A percentile compares a stretch with the other conserved stretches of the same genome.
Evolutionary conservation across 2,888 invertebrate genomes (phyloP).

Genomic region (Latheticus oryzae): DNA sequence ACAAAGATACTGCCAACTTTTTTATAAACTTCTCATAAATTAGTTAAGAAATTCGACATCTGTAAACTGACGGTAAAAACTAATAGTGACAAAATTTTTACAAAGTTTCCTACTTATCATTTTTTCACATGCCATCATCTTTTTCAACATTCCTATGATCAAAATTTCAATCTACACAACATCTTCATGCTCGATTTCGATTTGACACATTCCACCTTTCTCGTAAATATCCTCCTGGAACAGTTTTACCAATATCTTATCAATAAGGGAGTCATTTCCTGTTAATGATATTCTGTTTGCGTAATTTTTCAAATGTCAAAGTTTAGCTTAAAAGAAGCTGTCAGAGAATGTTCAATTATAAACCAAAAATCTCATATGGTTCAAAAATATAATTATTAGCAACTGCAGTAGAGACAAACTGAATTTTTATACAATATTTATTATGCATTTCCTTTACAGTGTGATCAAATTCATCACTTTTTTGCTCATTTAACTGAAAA

Average conservation of each 20-base stretch:
- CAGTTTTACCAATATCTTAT: slow-evolving; percentile 10
- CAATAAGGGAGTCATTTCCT: slow-evolving; percentile 29
- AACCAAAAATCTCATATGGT: no score
- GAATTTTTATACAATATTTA: no score
- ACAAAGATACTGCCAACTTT: slow-evolving; percentile 15
- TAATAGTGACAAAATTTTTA: no score
- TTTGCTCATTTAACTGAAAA: no score
- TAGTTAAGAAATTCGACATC: slow-evolving; percentile 13
- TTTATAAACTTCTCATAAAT: slow-evolving; percentile 6
- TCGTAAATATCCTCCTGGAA: slow-evolving; percentile 1
- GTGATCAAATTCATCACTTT: no score
- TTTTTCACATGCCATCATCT: slow-evolving; percentile 22
- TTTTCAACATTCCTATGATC: no score
- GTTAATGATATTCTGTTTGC: slow-evolving; percentile 11
- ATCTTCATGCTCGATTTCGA: slow-evolving; percentile 15
- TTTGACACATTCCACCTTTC: slow-evolving; percentile 7
- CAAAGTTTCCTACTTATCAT: slow-evolving; percentile 9
- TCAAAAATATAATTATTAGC: no score
- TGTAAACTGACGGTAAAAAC: background rate
- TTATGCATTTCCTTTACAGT: no score
- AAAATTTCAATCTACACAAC: slow-evolving; percentile 1
- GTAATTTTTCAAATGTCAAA: slow-evolving; percentile 22
- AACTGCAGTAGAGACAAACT: no score
- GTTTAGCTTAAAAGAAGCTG: slow-evolving; percentile 2
- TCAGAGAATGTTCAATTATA: no score